Evolutionary conservation across 2,888 invertebrate genomes (phyloP).

Genomic region (Hanleya hanleyi): DNA sequence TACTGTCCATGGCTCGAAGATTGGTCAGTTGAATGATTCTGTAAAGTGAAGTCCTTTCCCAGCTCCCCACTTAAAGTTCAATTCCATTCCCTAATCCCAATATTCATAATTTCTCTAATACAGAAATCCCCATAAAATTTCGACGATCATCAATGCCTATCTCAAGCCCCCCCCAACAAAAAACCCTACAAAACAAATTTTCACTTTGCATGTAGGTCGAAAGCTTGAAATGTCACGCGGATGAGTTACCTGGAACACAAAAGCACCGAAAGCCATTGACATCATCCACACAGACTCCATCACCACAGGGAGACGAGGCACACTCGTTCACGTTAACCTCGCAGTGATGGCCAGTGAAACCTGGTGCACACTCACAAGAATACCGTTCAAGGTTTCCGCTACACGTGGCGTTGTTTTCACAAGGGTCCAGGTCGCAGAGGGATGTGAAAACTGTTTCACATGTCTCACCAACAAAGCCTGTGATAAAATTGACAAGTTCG

Average conservation of each 20-base stretch:
- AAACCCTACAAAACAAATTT: no score
- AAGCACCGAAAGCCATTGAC: slow-evolving; percentile 62
- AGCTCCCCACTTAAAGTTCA: no score
- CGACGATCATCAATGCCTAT: no score
- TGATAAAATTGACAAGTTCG: neutral
- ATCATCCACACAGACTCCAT: slow-evolving; percentile 67
- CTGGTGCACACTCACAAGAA: slow-evolving; percentile 52
- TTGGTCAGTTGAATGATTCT: no score
- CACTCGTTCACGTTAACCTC: slow-evolving; percentile 68
- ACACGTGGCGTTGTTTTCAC: slow-evolving; percentile 62
- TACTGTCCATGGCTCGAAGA: no score
- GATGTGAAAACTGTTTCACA: slow-evolving; percentile 53
- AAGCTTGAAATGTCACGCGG: no score
- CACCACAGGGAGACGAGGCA: slow-evolving; percentile 61
- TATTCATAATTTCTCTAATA: no score
- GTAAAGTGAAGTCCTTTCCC: no score
- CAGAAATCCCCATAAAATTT: no score
- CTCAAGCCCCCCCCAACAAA: no score
- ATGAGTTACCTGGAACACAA: slow-evolving; percentile 66
- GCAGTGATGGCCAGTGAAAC: slow-evolving; percentile 61
- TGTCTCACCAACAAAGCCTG: slow-evolving; percentile 51
- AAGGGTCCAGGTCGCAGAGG: slow-evolving; percentile 54
- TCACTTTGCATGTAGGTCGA: no score
- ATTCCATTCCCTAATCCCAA: no score
- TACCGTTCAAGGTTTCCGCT: slow-evolving; percentile 54